Evolutionary conservation across 2,888 invertebrate genomes (phyloP), one percentile per base, ranked within the genome.

Genomic region (Caprella mutica): DNA sequence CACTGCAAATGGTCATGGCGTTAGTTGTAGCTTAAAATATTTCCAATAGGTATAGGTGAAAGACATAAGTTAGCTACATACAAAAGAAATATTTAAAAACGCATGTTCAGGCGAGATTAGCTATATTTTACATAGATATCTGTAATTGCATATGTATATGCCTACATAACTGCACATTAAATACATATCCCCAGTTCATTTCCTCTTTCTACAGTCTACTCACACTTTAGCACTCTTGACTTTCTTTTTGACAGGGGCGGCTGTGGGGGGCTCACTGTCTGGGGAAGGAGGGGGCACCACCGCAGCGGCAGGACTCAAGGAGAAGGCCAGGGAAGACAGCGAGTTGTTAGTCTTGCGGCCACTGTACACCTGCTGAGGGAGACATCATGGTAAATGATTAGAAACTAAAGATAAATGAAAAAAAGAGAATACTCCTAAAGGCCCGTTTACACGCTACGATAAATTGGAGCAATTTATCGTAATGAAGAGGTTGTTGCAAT

Each of bases 261-360:
- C 56, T 3, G 57, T 55, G 35, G 59, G 56, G n/a, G 59, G 39
- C 40, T 59, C 44, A 51, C 57, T 39, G 19, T 57, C 35, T n/a
- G 55, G 51, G 21, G 55, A 44, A 3, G 63, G 63, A 46, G 59
- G 59, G n/a, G 63, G 55, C 24, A 63, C 63, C 19, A 63, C 59
- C 23, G 63, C 57, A 21, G 61, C 57, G 5, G 63, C 54, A 12
- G 59, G 57, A 48, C 53, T 63, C 21, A 63, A 39, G 5, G 63
- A 63, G 43, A 63, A 63, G 5, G 62, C 58, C 38, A 63, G 56
- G 21, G 62, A 65, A 3, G 62, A 62, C 21, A 65, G 39, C 14
- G 65, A 65, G 46, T 65, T 65, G 58, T 65, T 65, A 24, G 65
- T 65, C 42, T 63, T 59, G 26, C 65, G 59, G 8, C 65, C 65